phyloP scores from a whole-genome alignment of 1,140 invertebrate genomes.

The Pogonomyrmex barbatus region DNA sequence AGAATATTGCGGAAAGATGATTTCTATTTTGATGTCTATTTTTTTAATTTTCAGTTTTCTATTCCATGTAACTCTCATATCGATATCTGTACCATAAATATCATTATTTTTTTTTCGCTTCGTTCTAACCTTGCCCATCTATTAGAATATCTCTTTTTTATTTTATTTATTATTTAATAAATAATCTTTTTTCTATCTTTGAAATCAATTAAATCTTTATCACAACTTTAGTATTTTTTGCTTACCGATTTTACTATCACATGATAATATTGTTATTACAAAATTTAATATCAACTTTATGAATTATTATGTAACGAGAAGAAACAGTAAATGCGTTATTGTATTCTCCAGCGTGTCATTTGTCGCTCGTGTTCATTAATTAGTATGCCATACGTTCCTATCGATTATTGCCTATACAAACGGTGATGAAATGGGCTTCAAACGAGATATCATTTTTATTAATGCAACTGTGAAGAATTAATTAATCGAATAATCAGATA shows the following conservation, averaged over 20 bases:
- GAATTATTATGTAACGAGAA: neutral
- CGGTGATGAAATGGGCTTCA: slow-evolving; percentile 18
- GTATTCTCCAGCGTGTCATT: slow-evolving; percentile 54
- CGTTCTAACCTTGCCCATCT: neutral
- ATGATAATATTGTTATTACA: neutral
- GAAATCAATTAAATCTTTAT: neutral
- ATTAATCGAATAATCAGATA: slow-evolving; percentile 22
- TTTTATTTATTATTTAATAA: slow-evolving; percentile 15
- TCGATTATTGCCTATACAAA: slow-evolving; percentile 11
- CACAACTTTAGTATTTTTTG: neutral
- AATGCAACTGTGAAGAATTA: slow-evolving; percentile 1
- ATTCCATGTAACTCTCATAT: slow-evolving; percentile 5
- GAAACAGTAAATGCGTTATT: neutral
- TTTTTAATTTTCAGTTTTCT: slow-evolving; percentile 39
- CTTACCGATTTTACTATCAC: neutral
- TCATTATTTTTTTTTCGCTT: slow-evolving; percentile 38
- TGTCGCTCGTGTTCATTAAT: slow-evolving; percentile 64
- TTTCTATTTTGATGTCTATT: slow-evolving; percentile 20
- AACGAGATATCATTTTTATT: slow-evolving; percentile 30
- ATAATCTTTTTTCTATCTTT: neutral
- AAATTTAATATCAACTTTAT: neutral
- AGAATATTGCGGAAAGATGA: slow-evolving; percentile 52
- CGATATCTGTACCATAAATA: slow-evolving; percentile 41
- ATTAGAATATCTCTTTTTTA: neutral
- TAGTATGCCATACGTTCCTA: slow-evolving; percentile 36